Percentiles rank a stretch among this genome's conserved stretches.
Evolutionary conservation across 2,888 invertebrate genomes (phyloP).

Genomic region (Odontothrips loti): DNA sequence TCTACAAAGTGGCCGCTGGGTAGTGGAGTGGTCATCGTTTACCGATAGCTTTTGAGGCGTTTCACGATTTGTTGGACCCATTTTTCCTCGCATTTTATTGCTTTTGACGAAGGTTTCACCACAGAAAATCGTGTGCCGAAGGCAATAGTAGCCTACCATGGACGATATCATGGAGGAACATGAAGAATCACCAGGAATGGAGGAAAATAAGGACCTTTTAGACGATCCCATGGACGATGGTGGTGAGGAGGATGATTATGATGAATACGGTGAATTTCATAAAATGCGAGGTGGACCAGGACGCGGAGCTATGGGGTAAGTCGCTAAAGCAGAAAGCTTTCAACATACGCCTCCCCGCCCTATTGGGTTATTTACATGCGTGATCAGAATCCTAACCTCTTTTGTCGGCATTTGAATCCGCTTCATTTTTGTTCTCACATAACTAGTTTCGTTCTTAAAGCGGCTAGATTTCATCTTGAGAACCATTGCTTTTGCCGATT

Average conservation of each 20-base stretch:
- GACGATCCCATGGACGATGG: conserved; percentile 23
- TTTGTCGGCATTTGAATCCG: background rate
- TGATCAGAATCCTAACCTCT: background rate
- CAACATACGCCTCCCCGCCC: background rate
- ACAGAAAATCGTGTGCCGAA: too few relatives aligned
- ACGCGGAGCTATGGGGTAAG: conserved; percentile 46
- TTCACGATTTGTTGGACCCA: too few relatives aligned
- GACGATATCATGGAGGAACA: background rate
- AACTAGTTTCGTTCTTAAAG: background rate
- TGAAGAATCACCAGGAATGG: background rate
- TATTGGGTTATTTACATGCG: background rate
- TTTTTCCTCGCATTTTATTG: too few relatives aligned
- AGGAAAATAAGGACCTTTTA: conserved; percentile 1
- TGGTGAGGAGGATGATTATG: conserved; percentile 6
- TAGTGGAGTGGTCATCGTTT: too few relatives aligned
- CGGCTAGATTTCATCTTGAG: background rate
- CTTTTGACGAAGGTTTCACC: too few relatives aligned
- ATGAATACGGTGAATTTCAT: background rate
- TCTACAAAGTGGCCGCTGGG: too few relatives aligned
- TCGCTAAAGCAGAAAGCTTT: conserved; percentile 50
- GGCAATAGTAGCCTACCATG: background rate
- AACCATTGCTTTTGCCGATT: background rate
- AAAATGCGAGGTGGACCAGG: conserved; percentile 57
- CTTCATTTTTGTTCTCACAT: background rate
- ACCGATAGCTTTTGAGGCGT: too few relatives aligned